Evolutionary conservation across 35 echinoderm and acorn worm genomes (phyloP), one percentile per base, ranked within the genome.

Genomic region (Patiria miniata): DNA sequence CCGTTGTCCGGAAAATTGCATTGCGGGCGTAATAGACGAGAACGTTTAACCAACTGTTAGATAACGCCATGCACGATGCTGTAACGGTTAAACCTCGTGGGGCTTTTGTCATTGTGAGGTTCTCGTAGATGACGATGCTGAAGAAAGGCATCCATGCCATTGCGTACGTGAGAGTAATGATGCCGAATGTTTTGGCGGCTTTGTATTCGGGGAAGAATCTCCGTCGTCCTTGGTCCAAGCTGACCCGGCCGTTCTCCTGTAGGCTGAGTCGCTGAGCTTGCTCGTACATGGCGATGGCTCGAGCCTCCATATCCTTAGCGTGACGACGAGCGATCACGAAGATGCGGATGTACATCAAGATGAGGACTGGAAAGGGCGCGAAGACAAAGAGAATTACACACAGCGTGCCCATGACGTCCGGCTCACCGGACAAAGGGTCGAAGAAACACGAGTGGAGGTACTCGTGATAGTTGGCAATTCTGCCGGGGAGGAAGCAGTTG

Each of bases 311-410:
- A 30, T 32, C 26, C 65, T 73, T 73, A 14, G 65, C 65, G 65
- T 73, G 65, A 26, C 65, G 8, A 28, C 65, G 65, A 7, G 65
- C 65, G 26, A 73, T 73, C 21, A 73, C 34, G 65, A 12, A 73
- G 65, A 73, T 73, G 23, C 65, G 23, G 29, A 73, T 34, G 26
- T 73, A 73, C 29, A 73, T 73, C 26, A 73, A 34, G 65, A 73
- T 73, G 8, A 73, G 65, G 34, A 73, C 65, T 73, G 65, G 65
- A 9, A 73, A 73, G 14, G 65, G 65, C 29, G 65, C 65, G 29
- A 73, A 73, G 65, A 73, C 65, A 73, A 73, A 73, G 26, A 73
- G n/a, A 73, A 73, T 36, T 23, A 73, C 65, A 30, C 65, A 73
- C 7, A 73, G 26, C 14, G 65, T 73, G 7, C 65, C 65, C 65